Evolutionary conservation across 1,140 invertebrate genomes (phyloP).

Genomic region (Ectropis grisescens): DNA sequence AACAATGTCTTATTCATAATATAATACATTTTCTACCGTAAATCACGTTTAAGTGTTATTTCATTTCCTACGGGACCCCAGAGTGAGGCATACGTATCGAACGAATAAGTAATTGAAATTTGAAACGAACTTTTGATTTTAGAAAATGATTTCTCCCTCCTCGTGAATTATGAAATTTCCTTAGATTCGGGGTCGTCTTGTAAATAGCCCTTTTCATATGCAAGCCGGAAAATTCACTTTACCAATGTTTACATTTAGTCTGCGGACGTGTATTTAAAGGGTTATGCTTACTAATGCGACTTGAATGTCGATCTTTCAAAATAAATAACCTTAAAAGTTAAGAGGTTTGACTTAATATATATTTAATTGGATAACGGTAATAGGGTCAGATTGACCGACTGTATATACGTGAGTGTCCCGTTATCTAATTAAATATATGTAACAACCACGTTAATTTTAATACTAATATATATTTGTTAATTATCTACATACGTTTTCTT

Average conservation of each 20-base stretch:
- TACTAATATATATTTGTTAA: too few species aligned
- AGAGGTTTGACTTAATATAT: too few species aligned
- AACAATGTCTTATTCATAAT: slow-evolving; percentile 59
- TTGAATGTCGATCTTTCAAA: slow-evolving; percentile 1
- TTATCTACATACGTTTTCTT: too few species aligned
- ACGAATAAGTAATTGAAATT: slow-evolving; percentile 68
- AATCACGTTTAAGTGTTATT: slow-evolving; percentile 67
- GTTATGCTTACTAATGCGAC: too few species aligned
- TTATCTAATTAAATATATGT: too few species aligned
- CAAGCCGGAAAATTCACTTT: slow-evolving; percentile 10
- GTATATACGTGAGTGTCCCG: too few species aligned
- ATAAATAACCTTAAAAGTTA: too few species aligned
- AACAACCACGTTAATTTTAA: too few species aligned
- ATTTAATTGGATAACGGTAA: too few species aligned
- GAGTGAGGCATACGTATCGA: slow-evolving; percentile 59
- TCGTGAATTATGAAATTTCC: slow-evolving; percentile 60
- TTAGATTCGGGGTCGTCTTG: slow-evolving; percentile 33
- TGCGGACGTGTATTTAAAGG: slow-evolving; percentile 12
- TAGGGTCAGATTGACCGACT: too few species aligned
- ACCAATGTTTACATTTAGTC: slow-evolving; percentile 10
- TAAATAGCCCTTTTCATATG: slow-evolving; percentile 21
- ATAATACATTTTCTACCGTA: slow-evolving; percentile 58
- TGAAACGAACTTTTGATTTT: slow-evolving; percentile 65
- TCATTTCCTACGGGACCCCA: slow-evolving; percentile 59
- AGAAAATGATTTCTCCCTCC: slow-evolving; percentile 48